Evolutionary conservation across 2,113 vertebrate genomes (phyloP).

Genomic region (Myotis davidii): DNA sequence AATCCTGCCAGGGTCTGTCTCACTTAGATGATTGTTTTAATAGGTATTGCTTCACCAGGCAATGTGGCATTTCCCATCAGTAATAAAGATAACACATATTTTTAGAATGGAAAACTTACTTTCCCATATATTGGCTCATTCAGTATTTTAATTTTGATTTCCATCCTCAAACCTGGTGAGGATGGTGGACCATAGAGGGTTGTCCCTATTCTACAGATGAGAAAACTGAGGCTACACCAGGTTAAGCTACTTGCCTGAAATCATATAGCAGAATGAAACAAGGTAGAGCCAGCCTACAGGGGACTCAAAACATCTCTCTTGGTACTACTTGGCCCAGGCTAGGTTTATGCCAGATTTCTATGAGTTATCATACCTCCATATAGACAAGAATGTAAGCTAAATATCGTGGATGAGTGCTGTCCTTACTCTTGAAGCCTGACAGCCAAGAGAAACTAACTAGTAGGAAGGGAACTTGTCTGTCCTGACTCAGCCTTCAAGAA

Average conservation of each 20-base stretch:
- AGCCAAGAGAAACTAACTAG: neutral
- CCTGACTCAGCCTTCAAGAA: neutral
- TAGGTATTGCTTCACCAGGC: neutral
- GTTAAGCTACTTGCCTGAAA: neutral
- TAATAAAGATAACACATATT: neutral
- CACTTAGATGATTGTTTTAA: neutral
- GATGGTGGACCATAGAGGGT: neutral
- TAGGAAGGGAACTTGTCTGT: neutral
- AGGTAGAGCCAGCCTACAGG: neutral
- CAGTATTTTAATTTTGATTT: neutral
- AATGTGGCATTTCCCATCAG: neutral
- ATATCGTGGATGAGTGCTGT: neutral
- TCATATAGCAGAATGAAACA: neutral
- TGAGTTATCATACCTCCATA: neutral
- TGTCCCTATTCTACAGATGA: neutral
- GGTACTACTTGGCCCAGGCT: neutral
- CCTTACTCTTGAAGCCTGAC: neutral
- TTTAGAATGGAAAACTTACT: neutral
- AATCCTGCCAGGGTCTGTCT: conserved; percentile 19
- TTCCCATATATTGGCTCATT: neutral
- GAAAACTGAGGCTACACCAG: neutral
- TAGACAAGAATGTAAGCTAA: neutral
- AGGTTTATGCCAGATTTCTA: neutral
- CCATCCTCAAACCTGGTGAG: neutral
- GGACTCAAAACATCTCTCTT: neutral